Conservation (phyloP, 2,113 vertebrate species). For the Lepisosteus oculatus region DNA sequence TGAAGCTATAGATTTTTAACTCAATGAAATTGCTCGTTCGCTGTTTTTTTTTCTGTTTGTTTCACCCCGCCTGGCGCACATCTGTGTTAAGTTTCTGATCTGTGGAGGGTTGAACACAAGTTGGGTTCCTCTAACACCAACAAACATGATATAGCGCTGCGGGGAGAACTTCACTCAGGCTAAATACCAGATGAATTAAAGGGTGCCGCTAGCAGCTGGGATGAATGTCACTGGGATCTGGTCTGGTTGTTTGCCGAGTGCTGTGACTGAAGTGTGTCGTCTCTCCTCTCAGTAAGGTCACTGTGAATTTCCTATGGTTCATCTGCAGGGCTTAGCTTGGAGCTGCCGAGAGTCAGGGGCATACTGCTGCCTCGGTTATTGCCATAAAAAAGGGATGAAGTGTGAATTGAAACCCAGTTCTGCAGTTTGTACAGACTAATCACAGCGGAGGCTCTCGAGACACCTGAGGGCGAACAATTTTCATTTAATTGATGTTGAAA, state of each 20-base stretch:
- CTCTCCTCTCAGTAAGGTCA: constrained; percentile 63
- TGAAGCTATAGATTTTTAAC: too few species aligned
- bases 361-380: neutral
- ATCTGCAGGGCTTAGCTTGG: constrained; percentile 61
- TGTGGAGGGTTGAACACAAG: constrained; percentile 51
- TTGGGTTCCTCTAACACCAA: constrained; percentile 66
- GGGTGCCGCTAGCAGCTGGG: constrained; percentile 61
- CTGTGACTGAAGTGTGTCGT: constrained; percentile 64
- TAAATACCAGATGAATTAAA: constrained; percentile 75
- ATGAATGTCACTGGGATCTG: constrained; percentile 68
- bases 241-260: constrained; percentile 56
- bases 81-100: constrained; percentile 64
- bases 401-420: neutral
- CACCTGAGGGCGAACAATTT: neutral
- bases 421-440: neutral
- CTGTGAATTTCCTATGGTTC: constrained; percentile 65
- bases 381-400: neutral
- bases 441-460: neutral
- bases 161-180: constrained; percentile 59
- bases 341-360: constrained; percentile 35
- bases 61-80: constrained; percentile 15
- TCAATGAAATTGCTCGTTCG: too few species aligned
- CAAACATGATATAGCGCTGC: constrained; percentile 58
- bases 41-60: neutral
- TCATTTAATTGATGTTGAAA: neutral